Percentiles rank a stretch among this genome's conserved stretches.
Evolutionary conservation across 2,113 vertebrate species (phyloP).

Genomic region (Geococcyx californianus): DNA sequence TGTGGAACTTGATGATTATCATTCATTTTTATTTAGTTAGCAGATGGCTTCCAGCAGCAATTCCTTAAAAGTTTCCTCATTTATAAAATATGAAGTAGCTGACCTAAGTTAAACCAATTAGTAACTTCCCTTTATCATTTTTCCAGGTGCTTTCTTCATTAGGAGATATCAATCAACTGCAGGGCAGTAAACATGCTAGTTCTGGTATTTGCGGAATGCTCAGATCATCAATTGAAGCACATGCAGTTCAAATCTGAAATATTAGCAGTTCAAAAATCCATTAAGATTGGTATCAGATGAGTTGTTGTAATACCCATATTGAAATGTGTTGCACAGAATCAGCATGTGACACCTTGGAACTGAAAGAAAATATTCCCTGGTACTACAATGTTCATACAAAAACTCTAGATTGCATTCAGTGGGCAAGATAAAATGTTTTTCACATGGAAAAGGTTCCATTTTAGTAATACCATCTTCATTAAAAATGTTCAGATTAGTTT

Average conservation of each 20-base stretch:
- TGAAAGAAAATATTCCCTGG: conserved; percentile 42
- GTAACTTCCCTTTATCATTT: conserved; percentile 62
- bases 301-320: conserved; percentile 3
- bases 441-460: neutral
- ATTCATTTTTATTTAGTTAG: conserved; percentile 52
- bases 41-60: conserved; percentile 58
- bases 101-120: conserved; percentile 69
- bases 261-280: conserved; percentile 68
- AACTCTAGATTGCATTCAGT: neutral
- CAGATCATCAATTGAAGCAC: conserved; percentile 53
- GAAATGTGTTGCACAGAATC: conserved; percentile 26
- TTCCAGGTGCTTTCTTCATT: conserved; percentile 67
- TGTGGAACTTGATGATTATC: conserved; percentile 29
- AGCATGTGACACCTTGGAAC: neutral
- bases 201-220: conserved; percentile 61
- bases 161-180: conserved; percentile 60
- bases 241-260: conserved; percentile 59
- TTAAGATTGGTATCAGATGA: conserved; percentile 48
- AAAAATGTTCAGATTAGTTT: neutral
- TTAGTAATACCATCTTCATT: neutral
- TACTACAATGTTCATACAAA: neutral
- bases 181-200: conserved; percentile 60
- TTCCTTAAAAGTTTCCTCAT: conserved; percentile 63
- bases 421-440: conserved; percentile 2
- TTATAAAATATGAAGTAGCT: conserved; percentile 63